Conservation (phyloP, 2,113 vertebrate genomes). For the Oxyura jamaicensis region DNA sequence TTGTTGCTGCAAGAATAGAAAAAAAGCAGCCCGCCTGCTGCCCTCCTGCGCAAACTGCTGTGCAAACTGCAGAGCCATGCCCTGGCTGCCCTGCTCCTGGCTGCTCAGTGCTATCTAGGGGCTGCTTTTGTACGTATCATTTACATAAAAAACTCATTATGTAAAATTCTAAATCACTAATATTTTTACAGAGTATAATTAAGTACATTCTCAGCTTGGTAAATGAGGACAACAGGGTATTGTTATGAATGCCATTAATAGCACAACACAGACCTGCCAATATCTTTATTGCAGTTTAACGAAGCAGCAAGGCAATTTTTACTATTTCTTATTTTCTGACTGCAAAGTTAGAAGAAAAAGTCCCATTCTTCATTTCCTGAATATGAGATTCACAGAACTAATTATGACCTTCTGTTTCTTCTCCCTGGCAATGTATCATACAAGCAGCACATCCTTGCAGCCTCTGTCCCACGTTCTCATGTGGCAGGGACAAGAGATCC, state of each 20-base stretch:
- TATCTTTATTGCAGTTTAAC: background rate
- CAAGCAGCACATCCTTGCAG: background rate
- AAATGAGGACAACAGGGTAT: background rate
- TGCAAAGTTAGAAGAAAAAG: background rate
- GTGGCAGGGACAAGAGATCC: background rate
- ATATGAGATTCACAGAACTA: background rate
- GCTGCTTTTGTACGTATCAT: too few relatives aligned
- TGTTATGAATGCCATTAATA: background rate
- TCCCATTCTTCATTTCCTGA: background rate
- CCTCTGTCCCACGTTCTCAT: background rate
- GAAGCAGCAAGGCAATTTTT: background rate
- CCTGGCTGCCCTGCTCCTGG: too few relatives aligned
- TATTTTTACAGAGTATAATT: background rate
- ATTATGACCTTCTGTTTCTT: background rate
- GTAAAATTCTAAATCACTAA: background rate
- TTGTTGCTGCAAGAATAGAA: too few relatives aligned
- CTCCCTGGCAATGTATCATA: background rate
- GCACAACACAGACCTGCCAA: background rate
- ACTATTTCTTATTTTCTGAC: background rate
- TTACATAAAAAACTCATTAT: background rate
- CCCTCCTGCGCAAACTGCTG: too few relatives aligned
- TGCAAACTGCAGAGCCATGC: too few relatives aligned
- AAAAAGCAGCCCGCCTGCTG: too few relatives aligned
- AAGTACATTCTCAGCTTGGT: background rate
- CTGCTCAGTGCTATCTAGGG: too few relatives aligned